Evolutionary conservation across 1,140 invertebrate genomes (phyloP).

Genomic region (Homarus americanus): DNA sequence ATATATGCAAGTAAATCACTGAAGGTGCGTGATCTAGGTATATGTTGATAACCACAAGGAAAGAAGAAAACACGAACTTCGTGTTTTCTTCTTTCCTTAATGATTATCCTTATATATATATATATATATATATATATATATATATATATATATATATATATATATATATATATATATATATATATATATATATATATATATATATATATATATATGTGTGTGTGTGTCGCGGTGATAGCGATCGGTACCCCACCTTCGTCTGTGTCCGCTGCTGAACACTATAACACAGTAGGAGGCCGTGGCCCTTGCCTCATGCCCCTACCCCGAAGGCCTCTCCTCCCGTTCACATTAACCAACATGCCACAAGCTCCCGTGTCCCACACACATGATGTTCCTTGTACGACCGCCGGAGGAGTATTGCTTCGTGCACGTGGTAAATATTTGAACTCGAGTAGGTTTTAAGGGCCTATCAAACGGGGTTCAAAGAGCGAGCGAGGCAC

Average conservation of each 20-base stretch:
- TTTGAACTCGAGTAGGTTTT: constrained; percentile 45
- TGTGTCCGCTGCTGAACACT: no score
- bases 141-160: constrained; percentile 36
- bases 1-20: no score
- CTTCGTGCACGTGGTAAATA: constrained; percentile 27
- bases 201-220: constrained; percentile 4
- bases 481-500: constrained; percentile 30
- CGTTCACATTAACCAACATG: not conserved
- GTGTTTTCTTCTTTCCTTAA: no score
- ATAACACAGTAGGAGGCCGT: no score
- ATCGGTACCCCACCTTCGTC: no score
- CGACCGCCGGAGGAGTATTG: constrained; percentile 6
- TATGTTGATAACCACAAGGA: no score
- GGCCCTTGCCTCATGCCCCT: not conserved
- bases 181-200: constrained; percentile 30
- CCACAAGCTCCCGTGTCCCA: not conserved
- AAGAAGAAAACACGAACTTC: no score
- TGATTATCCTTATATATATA: no score
- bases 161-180: constrained; percentile 37
- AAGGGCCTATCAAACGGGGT: constrained; percentile 10
- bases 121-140: not conserved
- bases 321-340: no score
- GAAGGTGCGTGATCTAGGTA: no score
- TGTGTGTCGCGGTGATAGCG: no score
- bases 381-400: not conserved